These are phyloP conservation scores for Oncopodura yosiiana DNA, from an alignment of 1,140 invertebrate genomes.

Conservation along the genomic window DNA sequence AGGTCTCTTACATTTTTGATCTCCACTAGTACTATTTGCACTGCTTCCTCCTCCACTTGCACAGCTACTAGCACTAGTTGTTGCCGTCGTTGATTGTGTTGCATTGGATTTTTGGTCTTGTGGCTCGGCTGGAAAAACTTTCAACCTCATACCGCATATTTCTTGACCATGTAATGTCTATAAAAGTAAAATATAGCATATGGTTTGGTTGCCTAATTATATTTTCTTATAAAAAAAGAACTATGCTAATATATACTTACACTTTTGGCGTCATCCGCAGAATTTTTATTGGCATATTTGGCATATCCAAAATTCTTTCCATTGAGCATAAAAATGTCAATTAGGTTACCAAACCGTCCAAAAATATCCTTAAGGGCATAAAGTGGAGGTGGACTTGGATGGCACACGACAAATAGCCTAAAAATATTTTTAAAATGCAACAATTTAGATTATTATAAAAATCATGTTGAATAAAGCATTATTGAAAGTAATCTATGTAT, in stretches of 20 bases:
- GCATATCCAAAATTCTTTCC: conserved; percentile 87
- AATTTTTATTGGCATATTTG: conserved; percentile 67
- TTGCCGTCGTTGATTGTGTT: background rate
- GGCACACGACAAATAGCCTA: conserved; percentile 65
- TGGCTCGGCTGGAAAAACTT: conserved; percentile 84
- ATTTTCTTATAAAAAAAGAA: no score
- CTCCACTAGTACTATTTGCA: conserved; percentile 1
- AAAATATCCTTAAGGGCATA: conserved; percentile 78
- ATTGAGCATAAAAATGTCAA: conserved; percentile 77
- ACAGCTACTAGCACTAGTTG: background rate
- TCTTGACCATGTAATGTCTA: conserved; percentile 68
- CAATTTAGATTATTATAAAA: background rate
- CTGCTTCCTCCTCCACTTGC: background rate
- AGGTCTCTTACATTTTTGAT: conserved; percentile 34
- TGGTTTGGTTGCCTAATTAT: no score
- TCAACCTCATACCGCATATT: conserved; percentile 66
- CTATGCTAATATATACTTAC: conserved; percentile 39
- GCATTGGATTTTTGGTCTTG: conserved; percentile 39
- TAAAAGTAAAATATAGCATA: conserved; percentile 26
- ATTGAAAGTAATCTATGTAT: no score
- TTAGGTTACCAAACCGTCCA: conserved; percentile 82
- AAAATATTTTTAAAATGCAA: conserved; percentile 23
- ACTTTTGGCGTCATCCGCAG: conserved; percentile 67
- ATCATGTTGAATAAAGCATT: background rate
- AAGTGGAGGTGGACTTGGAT: conserved; percentile 65